A percentile compares a stretch with the other conserved stretches of the same genome.
phyloP scores from a whole-genome alignment of 30 jellyfish, hydroid and myxozoan species.

The Hydra vulgaris region DNA sequence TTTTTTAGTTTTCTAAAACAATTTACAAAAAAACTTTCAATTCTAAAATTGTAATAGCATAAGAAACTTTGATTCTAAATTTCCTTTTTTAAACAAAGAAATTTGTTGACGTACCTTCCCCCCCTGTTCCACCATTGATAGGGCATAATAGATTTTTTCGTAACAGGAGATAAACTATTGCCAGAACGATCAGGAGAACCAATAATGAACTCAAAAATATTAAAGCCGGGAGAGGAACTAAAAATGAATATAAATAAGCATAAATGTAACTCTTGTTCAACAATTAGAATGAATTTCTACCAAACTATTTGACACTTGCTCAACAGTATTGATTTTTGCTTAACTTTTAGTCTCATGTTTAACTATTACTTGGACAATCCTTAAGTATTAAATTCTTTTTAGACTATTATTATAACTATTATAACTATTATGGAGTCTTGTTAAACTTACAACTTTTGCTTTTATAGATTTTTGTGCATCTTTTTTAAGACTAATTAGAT shows the following conservation, averaged over 20 bases:
- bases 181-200: conserved; percentile 18
- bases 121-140: conserved; percentile 15
- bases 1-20: not conserved
- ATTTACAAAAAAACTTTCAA: not conserved
- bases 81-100: too few species aligned
- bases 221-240: conserved; percentile 36
- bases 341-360: too few species aligned
- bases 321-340: too few species aligned
- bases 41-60: not conserved
- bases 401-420: too few species aligned
- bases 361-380: too few species aligned
- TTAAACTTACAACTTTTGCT: too few species aligned
- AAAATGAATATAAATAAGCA: not conserved
- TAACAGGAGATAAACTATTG: conserved; percentile 12
- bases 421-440: too few species aligned
- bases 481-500: too few species aligned
- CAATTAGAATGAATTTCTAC: not conserved
- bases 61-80: too few species aligned
- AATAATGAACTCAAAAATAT: conserved; percentile 20
- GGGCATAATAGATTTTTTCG: conserved; percentile 11
- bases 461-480: too few species aligned
- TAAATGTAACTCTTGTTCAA: not conserved
- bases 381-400: too few species aligned
- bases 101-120: not conserved
- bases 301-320: not conserved